These are phyloP conservation scores for Microctonus brassicae DNA, from an alignment of 2,888 invertebrate species.

Conservation along the genomic window DNA sequence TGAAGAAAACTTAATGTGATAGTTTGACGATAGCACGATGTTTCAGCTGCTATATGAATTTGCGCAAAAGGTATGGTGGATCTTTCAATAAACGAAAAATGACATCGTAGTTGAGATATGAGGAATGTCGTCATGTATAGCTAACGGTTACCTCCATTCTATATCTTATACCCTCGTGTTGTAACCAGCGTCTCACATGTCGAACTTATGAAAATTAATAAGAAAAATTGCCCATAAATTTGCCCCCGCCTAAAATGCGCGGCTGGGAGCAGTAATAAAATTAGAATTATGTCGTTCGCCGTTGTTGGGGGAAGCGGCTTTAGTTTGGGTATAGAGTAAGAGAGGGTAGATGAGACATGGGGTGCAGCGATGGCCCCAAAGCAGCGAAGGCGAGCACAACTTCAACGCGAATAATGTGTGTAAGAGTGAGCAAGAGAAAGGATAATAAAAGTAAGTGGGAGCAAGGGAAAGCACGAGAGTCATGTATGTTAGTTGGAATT, in stretches of 20 bases:
- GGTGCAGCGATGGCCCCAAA: conserved; percentile 20
- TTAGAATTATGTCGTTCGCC: conserved; percentile 65
- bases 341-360: conserved; percentile 25
- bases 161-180: background rate
- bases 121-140: conserved; percentile 8
- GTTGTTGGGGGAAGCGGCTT: conserved; percentile 28
- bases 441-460: too few species aligned
- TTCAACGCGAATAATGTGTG: conserved; percentile 3
- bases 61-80: background rate
- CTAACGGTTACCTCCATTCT: background rate
- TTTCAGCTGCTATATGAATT: conserved; percentile 1
- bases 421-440: too few species aligned
- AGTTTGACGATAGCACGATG: background rate
- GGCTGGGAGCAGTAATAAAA: conserved; percentile 64
- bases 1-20: background rate
- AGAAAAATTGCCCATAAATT: conserved; percentile 69
- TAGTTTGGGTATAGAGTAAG: conserved; percentile 14
- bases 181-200: conserved; percentile 55
- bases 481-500: conserved; percentile 68
- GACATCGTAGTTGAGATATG: conserved; percentile 11
- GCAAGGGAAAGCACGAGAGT: conserved; percentile 40
- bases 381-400: conserved; percentile 18
- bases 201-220: conserved; percentile 70
- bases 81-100: conserved; percentile 39
- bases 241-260: conserved; percentile 53